Evolutionary conservation across 1,140 invertebrate species (phyloP).

Genomic region (Apocrypta bakeri): DNA sequence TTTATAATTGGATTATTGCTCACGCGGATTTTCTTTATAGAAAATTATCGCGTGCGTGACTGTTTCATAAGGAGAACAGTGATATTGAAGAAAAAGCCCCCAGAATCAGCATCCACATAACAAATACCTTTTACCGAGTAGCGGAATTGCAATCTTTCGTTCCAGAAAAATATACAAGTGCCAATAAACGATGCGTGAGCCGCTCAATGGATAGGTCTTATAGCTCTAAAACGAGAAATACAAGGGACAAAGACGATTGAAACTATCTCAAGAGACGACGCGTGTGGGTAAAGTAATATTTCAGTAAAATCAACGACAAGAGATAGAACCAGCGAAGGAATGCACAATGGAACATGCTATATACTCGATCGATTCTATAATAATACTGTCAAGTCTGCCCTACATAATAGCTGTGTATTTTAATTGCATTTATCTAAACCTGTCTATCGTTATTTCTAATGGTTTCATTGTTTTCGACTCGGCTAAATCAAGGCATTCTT

Average conservation of each 20-base stretch:
- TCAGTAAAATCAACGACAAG: too few species aligned
- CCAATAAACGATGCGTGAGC: not conserved
- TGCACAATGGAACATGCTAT: not conserved
- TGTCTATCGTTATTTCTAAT: not conserved
- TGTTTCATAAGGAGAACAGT: not conserved
- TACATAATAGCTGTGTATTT: too few species aligned
- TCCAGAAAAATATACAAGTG: slow-evolving; percentile 18
- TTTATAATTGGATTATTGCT: slow-evolving; percentile 31
- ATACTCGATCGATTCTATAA: not conserved
- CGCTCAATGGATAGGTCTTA: not conserved
- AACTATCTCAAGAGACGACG: not conserved
- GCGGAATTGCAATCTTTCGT: too few species aligned
- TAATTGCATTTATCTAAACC: too few species aligned
- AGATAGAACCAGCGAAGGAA: not conserved
- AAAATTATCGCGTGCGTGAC: too few species aligned
- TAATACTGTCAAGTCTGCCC: not conserved
- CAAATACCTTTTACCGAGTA: not conserved
- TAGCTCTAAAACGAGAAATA: not conserved
- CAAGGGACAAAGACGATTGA: not conserved
- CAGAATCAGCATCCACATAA: slow-evolving; percentile 8
- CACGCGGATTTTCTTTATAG: not conserved
- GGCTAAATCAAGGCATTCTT: too few species aligned
- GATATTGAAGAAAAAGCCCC: not conserved
- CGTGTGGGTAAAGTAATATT: not conserved
- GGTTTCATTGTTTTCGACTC: not conserved